phyloP scores from a whole-genome alignment of 2,113 vertebrate species.

The Epinephelus fuscoguttatus region DNA sequence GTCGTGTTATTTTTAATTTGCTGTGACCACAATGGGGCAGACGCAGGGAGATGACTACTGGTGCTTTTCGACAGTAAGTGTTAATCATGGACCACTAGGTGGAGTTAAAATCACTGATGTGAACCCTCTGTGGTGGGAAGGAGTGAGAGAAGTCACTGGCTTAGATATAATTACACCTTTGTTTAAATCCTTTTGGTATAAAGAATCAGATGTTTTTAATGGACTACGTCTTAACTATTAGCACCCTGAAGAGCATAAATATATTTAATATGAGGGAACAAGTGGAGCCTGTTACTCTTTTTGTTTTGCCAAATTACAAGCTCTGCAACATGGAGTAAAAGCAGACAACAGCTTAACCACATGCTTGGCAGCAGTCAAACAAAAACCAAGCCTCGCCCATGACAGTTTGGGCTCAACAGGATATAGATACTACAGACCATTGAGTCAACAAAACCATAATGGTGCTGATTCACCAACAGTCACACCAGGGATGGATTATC shows the following conservation, averaged over 20 bases:
- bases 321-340: not conserved
- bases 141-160: not conserved
- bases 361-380: slow-evolving; percentile 23
- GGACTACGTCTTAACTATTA: not conserved
- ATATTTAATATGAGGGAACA: not conserved
- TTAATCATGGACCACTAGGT: slow-evolving; percentile 66
- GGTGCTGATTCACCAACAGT: slow-evolving; percentile 73
- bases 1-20: slow-evolving; percentile 39
- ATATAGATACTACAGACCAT: slow-evolving; percentile 49
- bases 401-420: slow-evolving; percentile 51
- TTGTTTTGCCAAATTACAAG: slow-evolving; percentile 32
- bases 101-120: slow-evolving; percentile 46
- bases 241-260: not conserved
- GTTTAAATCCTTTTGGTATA: not conserved
- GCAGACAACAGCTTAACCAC: slow-evolving; percentile 25
- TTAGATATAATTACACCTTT: not conserved
- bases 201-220: not conserved
- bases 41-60: not conserved
- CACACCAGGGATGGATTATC: slow-evolving; percentile 52
- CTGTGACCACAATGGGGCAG: not conserved
- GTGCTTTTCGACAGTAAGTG: not conserved
- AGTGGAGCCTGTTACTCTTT: slow-evolving; percentile 19
- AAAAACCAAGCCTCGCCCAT: slow-evolving; percentile 33
- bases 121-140: not conserved
- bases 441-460: slow-evolving; percentile 55